These are phyloP conservation scores for Cecidostiba fungosa DNA, from an alignment of 2,888 invertebrate species.

Conservation along the genomic window DNA sequence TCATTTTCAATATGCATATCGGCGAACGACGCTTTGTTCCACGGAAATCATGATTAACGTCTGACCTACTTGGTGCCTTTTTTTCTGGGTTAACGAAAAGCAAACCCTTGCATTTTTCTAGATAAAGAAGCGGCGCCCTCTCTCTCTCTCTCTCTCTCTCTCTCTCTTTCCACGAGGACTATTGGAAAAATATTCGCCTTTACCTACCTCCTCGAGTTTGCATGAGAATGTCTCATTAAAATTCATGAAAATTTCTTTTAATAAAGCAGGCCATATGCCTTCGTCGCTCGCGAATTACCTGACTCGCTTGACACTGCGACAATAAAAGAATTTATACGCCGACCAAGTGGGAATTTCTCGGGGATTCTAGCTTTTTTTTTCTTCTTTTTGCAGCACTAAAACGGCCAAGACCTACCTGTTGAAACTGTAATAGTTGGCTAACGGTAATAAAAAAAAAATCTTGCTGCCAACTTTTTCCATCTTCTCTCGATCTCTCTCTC, in stretches of 20 bases:
- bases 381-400: neutral
- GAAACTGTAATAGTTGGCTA: conserved; percentile 4
- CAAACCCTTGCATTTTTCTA: conserved; percentile 60
- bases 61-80: conserved; percentile 55
- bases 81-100: conserved; percentile 63
- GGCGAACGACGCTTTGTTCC: conserved; percentile 40
- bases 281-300: neutral
- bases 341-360: neutral
- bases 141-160: neutral
- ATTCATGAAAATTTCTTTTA: conserved; percentile 59
- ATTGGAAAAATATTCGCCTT: conserved; percentile 60
- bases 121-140: conserved; percentile 44
- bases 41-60: conserved; percentile 59
- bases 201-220: conserved; percentile 25
- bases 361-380: neutral
- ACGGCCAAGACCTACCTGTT: conserved; percentile 12
- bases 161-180: conserved; percentile 45
- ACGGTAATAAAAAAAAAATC: neutral
- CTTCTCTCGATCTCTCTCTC: neutral
- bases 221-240: conserved; percentile 56
- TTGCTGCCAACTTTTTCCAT: conserved; percentile 8
- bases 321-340: conserved; percentile 1
- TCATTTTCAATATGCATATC: conserved; percentile 25
- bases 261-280: conserved; percentile 37
- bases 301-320: conserved; percentile 6